Conservation (phyloP, 2,888 invertebrate genomes). For the Stenodera caucasica region DNA sequence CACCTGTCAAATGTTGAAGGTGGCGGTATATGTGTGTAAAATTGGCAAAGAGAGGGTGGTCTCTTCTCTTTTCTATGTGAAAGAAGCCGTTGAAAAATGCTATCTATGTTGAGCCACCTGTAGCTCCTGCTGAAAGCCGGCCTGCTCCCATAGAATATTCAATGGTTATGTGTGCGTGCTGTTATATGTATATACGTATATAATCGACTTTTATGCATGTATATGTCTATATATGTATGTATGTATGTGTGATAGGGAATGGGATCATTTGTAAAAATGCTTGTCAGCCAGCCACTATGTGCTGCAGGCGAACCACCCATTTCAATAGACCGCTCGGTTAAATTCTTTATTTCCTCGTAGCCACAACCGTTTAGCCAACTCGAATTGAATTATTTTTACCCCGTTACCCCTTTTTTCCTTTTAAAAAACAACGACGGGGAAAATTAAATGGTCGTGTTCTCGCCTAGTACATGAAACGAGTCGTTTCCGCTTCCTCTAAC, state of each 20-base stretch:
- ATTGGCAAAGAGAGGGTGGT: constrained; percentile 30
- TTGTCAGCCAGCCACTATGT: constrained; percentile 45
- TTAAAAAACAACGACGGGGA: constrained; percentile 12
- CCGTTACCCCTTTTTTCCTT: constrained; percentile 11
- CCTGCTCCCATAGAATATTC: constrained; percentile 44
- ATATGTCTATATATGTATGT: constrained; percentile 40
- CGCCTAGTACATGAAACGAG: constrained; percentile 13
- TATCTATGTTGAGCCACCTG: constrained; percentile 52
- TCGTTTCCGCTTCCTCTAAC: constrained; percentile 9
- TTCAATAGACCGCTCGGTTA: constrained; percentile 38
- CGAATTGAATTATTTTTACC: constrained; percentile 27
- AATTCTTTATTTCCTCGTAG: constrained; percentile 29
- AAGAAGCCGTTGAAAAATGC: constrained; percentile 53
- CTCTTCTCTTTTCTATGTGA: constrained; percentile 37
- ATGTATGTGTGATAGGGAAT: constrained; percentile 42
- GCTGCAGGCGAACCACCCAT: constrained; percentile 33
- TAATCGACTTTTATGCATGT: too few relatives aligned
- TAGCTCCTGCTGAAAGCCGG: constrained; percentile 41
- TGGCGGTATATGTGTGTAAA: constrained; percentile 27
- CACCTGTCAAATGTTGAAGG: constrained; percentile 15
- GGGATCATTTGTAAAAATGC: constrained; percentile 55
- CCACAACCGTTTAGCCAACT: constrained; percentile 25
- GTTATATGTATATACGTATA: constrained; percentile 39
- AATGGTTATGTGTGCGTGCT: constrained; percentile 39
- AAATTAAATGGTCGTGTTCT: constrained; percentile 14